Percentiles rank a stretch among this genome's conserved stretches.
These are phyloP conservation scores for Stegostoma tigrinum DNA, from an alignment of 2,113 vertebrate genomes.

Conservation along the genomic window DNA sequence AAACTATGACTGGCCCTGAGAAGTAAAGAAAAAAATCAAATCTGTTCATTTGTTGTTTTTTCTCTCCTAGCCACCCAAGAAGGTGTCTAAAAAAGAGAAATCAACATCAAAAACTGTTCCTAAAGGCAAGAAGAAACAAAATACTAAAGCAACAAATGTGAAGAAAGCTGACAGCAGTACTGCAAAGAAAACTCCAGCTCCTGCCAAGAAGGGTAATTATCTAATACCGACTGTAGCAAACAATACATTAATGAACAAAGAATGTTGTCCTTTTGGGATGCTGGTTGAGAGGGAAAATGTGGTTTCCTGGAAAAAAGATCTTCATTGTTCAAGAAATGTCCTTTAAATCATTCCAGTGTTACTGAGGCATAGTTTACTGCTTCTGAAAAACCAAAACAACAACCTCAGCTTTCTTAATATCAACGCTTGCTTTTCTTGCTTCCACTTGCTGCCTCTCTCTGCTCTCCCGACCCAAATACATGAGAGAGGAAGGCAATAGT, in stretches of 20 bases:
- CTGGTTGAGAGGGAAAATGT: not conserved
- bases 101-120: slow-evolving; percentile 53
- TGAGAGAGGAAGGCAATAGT: not conserved
- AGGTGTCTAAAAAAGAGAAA: slow-evolving; percentile 62
- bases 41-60: not conserved
- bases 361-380: not conserved
- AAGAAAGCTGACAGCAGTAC: slow-evolving; percentile 96
- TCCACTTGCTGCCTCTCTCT: too few species aligned
- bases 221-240: not conserved
- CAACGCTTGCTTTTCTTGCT: too few species aligned
- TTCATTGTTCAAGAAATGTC: slow-evolving; percentile 9
- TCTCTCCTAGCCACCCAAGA: slow-evolving; percentile 69
- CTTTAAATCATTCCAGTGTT: not conserved
- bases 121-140: slow-evolving; percentile 57
- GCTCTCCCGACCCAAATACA: too few species aligned
- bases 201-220: slow-evolving; percentile 64
- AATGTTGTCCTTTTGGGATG: not conserved
- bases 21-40: not conserved
- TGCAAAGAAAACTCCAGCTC: slow-evolving; percentile 67
- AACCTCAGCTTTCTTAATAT: not conserved
- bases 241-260: not conserved
- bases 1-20: not conserved
- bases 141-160: slow-evolving; percentile 68
- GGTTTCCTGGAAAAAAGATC: not conserved
- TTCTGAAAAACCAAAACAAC: not conserved